Evolutionary conservation across 2,113 vertebrate genomes (phyloP), one percentile per base, ranked within the genome.

Genomic region (Oxyruncus cristatus): DNA sequence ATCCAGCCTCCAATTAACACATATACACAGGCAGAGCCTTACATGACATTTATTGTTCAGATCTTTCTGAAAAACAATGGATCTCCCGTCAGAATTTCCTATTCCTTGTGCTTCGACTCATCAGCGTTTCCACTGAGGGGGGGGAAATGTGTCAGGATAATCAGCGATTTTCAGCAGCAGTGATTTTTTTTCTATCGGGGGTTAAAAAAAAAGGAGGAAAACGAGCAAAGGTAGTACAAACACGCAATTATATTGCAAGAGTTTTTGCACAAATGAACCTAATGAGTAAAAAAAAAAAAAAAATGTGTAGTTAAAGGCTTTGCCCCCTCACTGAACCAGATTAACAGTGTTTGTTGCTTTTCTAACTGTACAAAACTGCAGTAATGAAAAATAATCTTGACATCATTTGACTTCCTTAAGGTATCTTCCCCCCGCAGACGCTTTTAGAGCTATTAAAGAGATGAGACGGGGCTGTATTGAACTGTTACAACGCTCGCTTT

Each of bases 341-440:
- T 95, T 92, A 96, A 94, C 92, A 87, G 76, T 91, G 75, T 96
- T 96, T 95, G 92, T 96, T 97, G 93, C 86, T 96, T 96, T 96
- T 92, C 92, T 89, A 91, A 92, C 92, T 84, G 28, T 6, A 65
- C 84, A 44, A 84, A 97, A 94, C 75, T 92, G 91, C 65, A 47
- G 59, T 96, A 95, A 97, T 96, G 96, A 75, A 96, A 96, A 97
- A 94, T 89, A 92, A 93, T 96, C 88, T 92, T 97, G 96, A 97
- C 96, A 96, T 95, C 83, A 47, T 71, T 86, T 67, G 78, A 93
- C 90, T 94, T 97, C 96, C 95, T 93, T 33, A 91, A 96, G 96
- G 95, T 97, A 84, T 95, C 88, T 86, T 93, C 26, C 21, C 79
- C 95, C 88, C 21, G 56, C 96, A 84, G 93, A 90, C 9, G n/a